A percentile compares a stretch with the other conserved stretches of the same genome.
These are phyloP conservation scores for Pelvicachromis taeniatus DNA, from an alignment of 2,113 vertebrate species.

Conservation along the genomic window DNA sequence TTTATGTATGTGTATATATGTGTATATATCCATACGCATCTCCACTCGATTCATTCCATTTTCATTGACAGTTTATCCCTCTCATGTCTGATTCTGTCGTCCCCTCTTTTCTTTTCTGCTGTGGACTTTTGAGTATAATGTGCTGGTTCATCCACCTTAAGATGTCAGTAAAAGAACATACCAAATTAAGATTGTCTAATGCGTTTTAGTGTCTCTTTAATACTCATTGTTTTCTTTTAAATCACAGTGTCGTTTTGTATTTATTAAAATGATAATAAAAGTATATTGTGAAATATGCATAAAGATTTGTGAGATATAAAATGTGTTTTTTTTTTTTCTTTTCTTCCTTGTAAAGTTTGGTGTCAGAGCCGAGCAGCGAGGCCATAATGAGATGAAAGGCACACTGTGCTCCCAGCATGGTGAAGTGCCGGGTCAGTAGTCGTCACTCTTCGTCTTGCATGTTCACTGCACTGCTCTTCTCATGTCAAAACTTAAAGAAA, in stretches of 20 bases:
- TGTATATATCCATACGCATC: slow-evolving; percentile 76
- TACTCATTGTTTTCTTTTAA: slow-evolving; percentile 74
- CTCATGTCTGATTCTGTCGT: slow-evolving; percentile 47
- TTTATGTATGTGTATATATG: slow-evolving; percentile 73
- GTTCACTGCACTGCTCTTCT: slow-evolving; percentile 67
- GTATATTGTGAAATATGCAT: slow-evolving; percentile 84
- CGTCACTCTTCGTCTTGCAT: slow-evolving; percentile 67
- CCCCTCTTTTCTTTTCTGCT: slow-evolving; percentile 43
- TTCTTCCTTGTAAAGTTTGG: slow-evolving; percentile 58
- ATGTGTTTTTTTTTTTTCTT: slow-evolving; percentile 34
- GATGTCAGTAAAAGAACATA: slow-evolving; percentile 80
- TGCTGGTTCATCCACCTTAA: slow-evolving; percentile 71
- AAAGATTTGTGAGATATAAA: slow-evolving; percentile 73
- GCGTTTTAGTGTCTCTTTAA: slow-evolving; percentile 76
- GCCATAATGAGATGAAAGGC: slow-evolving; percentile 49
- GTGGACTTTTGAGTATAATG: slow-evolving; percentile 58
- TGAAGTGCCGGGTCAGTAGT: slow-evolving; percentile 25
- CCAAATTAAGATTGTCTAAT: slow-evolving; percentile 79
- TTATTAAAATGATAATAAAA: slow-evolving; percentile 83
- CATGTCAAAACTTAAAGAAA: slow-evolving; percentile 45
- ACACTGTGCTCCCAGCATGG: slow-evolving; percentile 17
- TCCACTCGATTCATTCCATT: slow-evolving; percentile 70
- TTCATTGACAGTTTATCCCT: slow-evolving; percentile 51
- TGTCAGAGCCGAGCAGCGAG: slow-evolving; percentile 53
- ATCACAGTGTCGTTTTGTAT: slow-evolving; percentile 82